Evolutionary conservation across 2,113 vertebrate species (phyloP), one percentile per base, ranked within the genome.

Genomic region (Gadus chalcogrammus): DNA sequence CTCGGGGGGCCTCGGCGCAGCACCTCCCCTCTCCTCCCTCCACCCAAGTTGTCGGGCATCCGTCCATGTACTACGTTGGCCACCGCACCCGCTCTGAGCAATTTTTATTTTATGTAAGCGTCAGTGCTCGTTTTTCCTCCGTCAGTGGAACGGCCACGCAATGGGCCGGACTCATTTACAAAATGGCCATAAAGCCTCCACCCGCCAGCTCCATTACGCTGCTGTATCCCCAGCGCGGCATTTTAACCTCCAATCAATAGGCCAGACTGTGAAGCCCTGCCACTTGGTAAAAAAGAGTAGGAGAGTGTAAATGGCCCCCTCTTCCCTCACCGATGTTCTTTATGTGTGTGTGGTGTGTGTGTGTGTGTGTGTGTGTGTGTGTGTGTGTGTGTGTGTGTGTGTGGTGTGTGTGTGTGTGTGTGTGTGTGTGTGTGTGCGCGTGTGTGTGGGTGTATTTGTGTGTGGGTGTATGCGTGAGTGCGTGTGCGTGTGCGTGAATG

Each of bases 161-260:
- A 20, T 58, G 11, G 11, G 60, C 61, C 67, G 74, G 67, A 73
- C 64, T 85, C 71, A 79, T 74, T 82, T 72, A 56, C 63, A 70
- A 82, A 55, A 55, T 28, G 52, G 62, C 61, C 74, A 71, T 77
- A 64, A 55, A 28, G 80, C 60, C 66, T 64, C 74, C 69, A 62
- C 64, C 60, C 80, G 68, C 68, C 42, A 80, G 68, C 70, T 71
- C 59, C 59, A 59, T 67, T n/a, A 28, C 52, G 17, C 8, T 7
- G 38, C 68, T 70, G 64, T 66, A 81, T 69, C 73, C 58, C 28
- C 64, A 53, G 81, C 77, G 64, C 72, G 72, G 69, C 74, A 64
- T 77, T 86, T 88, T 79, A 82, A 82, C 80, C 79, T 72, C 58
- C 77, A 83, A 90, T 91, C 86, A 82, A 86, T 91, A 90, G 80